Evolutionary conservation across 2,797 vertebrate genomes (phyloP).

Genomic region (Pantherophis vulpinus): DNA sequence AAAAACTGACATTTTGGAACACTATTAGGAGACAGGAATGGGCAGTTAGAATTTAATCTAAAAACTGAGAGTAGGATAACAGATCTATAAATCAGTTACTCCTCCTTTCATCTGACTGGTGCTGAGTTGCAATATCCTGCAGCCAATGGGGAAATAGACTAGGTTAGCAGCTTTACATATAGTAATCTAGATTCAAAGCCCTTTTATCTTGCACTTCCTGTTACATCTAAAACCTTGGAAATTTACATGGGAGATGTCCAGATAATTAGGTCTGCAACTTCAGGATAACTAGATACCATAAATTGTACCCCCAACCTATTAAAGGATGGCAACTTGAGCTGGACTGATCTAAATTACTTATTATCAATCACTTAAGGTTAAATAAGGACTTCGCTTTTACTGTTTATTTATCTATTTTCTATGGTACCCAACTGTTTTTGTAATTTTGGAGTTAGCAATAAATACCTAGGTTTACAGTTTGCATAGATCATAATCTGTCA

Average conservation of each 20-base stretch:
- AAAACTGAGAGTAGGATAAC: not conserved
- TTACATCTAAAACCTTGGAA: not conserved
- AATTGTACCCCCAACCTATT: not conserved
- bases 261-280: not conserved
- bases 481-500: not conserved
- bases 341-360: not conserved
- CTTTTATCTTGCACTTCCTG: not conserved
- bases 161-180: not conserved
- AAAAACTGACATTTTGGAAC: not conserved
- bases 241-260: not conserved
- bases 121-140: not conserved
- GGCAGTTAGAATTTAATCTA: not conserved
- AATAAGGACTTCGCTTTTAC: not conserved
- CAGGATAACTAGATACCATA: not conserved
- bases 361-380: not conserved
- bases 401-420: not conserved
- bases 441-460: not conserved
- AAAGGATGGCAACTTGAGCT: not conserved
- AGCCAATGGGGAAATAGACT: not conserved
- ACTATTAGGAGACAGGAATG: not conserved
- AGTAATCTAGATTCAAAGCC: not conserved
- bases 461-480: no score
- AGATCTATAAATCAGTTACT: not conserved
- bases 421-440: not conserved
- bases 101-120: not conserved